These are phyloP conservation scores for Homarus americanus DNA, from an alignment of 1,140 invertebrate genomes.

Conservation along the genomic window DNA sequence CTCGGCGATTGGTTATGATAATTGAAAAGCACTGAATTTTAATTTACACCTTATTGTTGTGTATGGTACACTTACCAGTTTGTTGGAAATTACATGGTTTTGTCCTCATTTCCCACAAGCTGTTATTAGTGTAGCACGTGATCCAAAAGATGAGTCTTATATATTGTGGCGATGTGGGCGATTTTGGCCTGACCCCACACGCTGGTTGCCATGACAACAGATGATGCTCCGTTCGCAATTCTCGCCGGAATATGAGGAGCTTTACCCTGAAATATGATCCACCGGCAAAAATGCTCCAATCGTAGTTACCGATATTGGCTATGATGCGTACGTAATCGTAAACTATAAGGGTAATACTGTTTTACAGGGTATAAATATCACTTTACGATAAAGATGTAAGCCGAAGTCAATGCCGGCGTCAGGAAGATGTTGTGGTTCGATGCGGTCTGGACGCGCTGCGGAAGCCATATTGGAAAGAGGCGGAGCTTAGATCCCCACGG, in stretches of 20 bases:
- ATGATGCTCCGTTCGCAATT: conserved; percentile 57
- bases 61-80: conserved; percentile 64
- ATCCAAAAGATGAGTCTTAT: conserved; percentile 67
- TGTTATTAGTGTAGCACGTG: conserved; percentile 71
- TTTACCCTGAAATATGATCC: conserved; percentile 6
- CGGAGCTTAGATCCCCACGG: conserved; percentile 45
- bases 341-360: neutral
- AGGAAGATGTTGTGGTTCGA: conserved; percentile 66
- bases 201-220: conserved; percentile 64
- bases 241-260: conserved; percentile 6
- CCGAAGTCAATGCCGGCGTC: conserved; percentile 33
- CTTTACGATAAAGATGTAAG: conserved; percentile 3
- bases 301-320: conserved; percentile 12
- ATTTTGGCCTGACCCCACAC: conserved; percentile 56
- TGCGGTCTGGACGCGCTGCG: conserved; percentile 62
- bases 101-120: conserved; percentile 67
- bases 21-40: conserved; percentile 51
- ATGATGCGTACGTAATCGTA: neutral
- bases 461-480: conserved; percentile 71
- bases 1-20: conserved; percentile 18
- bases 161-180: conserved; percentile 62
- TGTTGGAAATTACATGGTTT: conserved; percentile 67
- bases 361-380: conserved; percentile 30
- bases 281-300: neutral
- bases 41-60: conserved; percentile 64